Conservation (phyloP, 2,113 vertebrate genomes). For the Pampusana beccarii region DNA sequence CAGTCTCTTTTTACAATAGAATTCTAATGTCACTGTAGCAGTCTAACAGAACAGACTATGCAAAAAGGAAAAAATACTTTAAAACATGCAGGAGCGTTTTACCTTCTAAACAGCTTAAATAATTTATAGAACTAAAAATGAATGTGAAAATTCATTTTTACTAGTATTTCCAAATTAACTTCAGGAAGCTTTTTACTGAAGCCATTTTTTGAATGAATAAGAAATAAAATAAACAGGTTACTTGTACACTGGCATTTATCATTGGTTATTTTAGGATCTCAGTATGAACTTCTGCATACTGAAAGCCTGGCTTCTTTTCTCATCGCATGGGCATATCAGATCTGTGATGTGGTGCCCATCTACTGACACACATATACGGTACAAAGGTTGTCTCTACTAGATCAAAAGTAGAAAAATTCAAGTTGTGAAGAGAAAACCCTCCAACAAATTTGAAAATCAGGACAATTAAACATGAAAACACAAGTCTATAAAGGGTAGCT, state of each 20-base stretch:
- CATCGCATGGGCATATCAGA: background rate
- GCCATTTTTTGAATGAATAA: background rate
- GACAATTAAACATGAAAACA: background rate
- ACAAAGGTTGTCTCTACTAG: background rate
- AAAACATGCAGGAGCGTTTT: background rate
- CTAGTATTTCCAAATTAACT: background rate
- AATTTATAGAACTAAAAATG: background rate
- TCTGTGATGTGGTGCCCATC: background rate
- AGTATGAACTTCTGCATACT: background rate
- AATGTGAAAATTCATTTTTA: background rate
- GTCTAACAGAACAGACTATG: background rate
- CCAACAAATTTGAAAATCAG: background rate
- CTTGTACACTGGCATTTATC: background rate
- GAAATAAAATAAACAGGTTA: background rate
- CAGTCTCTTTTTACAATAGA: background rate
- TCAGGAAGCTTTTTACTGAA: background rate
- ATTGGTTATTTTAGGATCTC: background rate
- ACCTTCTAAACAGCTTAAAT: background rate
- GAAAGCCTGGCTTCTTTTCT: background rate
- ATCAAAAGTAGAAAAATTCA: background rate
- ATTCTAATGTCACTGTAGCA: background rate
- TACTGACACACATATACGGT: background rate
- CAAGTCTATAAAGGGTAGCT: background rate
- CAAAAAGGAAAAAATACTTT: background rate
- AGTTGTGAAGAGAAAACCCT: background rate